Conservation (phyloP, 2,888 invertebrate genomes). For the Pandemis corylana region DNA sequence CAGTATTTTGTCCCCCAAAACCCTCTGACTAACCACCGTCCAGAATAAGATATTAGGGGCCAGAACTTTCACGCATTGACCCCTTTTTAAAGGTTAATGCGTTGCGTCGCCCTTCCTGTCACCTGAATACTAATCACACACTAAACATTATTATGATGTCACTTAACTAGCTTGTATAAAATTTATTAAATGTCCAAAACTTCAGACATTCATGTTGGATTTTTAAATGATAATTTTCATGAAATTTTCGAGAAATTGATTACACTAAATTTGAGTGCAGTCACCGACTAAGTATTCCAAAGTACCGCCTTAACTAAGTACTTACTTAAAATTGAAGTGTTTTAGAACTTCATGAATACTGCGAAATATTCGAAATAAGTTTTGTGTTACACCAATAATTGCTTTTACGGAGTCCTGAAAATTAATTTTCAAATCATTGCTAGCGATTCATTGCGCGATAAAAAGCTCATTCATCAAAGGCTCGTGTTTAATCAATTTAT, state of each 20-base stretch:
- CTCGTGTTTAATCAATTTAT: conserved; percentile 32
- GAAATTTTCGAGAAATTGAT: background rate
- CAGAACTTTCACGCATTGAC: conserved; percentile 80
- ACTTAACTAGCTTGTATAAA: conserved; percentile 2
- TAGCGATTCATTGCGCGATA: conserved; percentile 12
- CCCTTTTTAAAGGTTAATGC: conserved; percentile 84
- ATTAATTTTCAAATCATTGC: conserved; percentile 23
- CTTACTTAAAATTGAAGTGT: background rate
- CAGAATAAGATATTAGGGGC: conserved; percentile 81
- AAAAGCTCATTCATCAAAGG: conserved; percentile 30
- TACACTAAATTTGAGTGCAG: background rate
- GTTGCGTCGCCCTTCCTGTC: conserved; percentile 64
- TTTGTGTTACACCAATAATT: background rate
- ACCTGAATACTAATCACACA: conserved; percentile 77
- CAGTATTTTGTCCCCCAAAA: conserved; percentile 67
- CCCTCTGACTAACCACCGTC: conserved; percentile 69
- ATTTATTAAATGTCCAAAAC: no score
- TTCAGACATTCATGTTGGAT: no score
- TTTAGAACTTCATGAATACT: background rate
- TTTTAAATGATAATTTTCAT: background rate
- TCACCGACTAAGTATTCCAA: background rate
- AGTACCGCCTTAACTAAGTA: background rate
- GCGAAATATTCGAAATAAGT: background rate
- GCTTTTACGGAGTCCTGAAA: background rate
- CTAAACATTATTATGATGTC: conserved; percentile 41